These are phyloP conservation scores for Colius striatus DNA, from an alignment of 2,113 vertebrate species.

Conservation along the genomic window DNA sequence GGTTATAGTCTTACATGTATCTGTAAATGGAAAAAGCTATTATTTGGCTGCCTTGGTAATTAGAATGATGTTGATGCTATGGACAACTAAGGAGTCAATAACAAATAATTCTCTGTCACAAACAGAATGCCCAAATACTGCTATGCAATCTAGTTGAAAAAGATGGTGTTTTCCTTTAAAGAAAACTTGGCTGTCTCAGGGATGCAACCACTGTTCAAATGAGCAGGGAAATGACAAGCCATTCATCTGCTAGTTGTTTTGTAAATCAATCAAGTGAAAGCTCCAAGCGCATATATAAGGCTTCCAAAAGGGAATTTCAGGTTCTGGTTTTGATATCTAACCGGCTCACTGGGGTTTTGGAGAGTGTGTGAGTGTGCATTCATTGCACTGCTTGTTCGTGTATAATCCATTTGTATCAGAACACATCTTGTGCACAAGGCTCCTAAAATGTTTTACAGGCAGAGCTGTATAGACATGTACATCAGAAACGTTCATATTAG, in stretches of 20 bases:
- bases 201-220: conserved; percentile 6
- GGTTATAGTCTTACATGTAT: conserved; percentile 57
- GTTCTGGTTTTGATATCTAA: conserved; percentile 34
- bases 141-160: conserved; percentile 19
- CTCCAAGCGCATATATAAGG: background rate
- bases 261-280: conserved; percentile 2
- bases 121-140: conserved; percentile 26
- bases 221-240: conserved; percentile 17
- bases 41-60: conserved; percentile 55
- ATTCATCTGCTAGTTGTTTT: conserved; percentile 25
- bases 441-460: conserved; percentile 39
- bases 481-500: conserved; percentile 3
- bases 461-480: background rate
- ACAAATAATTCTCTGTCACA: conserved; percentile 39
- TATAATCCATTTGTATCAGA: background rate
- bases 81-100: conserved; percentile 34
- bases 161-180: background rate
- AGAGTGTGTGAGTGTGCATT: background rate
- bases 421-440: background rate
- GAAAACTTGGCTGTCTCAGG: background rate
- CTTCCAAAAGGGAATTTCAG: conserved; percentile 1
- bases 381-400: background rate
- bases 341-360: background rate
- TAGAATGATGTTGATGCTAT: conserved; percentile 44
- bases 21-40: conserved; percentile 32